A percentile compares a stretch with the other conserved stretches of the same genome.
Evolutionary conservation across 2,113 vertebrate genomes (phyloP).

Genomic region (Scolopax mira): DNA sequence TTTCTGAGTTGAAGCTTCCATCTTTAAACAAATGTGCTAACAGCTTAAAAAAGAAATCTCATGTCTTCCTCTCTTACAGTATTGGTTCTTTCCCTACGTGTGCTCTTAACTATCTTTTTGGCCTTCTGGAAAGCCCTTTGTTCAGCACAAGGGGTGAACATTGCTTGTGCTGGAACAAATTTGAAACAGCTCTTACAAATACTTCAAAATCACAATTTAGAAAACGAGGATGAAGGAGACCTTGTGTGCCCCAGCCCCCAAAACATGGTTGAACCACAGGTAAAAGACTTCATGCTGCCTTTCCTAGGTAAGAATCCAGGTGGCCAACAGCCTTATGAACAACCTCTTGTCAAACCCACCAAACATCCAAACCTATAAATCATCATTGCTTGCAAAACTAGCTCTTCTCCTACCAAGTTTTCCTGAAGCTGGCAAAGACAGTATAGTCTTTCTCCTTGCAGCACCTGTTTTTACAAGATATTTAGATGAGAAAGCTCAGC

Average conservation of each 20-base stretch:
- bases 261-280: neutral
- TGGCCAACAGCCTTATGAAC: neutral
- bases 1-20: neutral
- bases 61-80: neutral
- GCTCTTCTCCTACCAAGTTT: neutral
- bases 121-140: neutral
- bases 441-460: neutral
- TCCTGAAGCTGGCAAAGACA: neutral
- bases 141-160: rapidly evolving
- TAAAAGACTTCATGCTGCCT: neutral
- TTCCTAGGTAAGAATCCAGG: neutral
- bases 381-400: rapidly evolving
- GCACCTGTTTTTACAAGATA: neutral
- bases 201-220: rapidly evolving
- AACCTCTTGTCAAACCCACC: too few species aligned
- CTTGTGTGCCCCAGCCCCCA: neutral
- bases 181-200: neutral
- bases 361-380: neutral
- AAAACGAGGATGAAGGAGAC: neutral
- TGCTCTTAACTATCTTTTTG: neutral
- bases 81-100: neutral
- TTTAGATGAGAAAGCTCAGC: neutral
- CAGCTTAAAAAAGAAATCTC: neutral
- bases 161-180: neutral
- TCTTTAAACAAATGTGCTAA: neutral